A percentile compares a stretch with the other conserved stretches of the same genome.
Evolutionary conservation across 2,888 invertebrate species (phyloP).

Genomic region (Ormyrus nitidulus): DNA sequence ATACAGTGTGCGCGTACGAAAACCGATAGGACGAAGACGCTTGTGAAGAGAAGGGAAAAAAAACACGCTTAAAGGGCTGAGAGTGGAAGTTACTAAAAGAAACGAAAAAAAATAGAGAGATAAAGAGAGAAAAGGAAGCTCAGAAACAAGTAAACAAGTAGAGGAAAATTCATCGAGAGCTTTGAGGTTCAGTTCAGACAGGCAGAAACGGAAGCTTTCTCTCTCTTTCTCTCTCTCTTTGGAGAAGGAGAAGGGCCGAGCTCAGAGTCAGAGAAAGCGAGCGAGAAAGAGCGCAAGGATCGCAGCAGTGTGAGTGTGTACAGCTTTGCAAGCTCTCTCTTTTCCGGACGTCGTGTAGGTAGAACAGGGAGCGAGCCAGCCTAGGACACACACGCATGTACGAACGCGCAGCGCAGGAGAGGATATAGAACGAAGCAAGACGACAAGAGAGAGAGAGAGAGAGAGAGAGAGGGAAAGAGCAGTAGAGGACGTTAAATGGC

Average conservation of each 20-base stretch:
- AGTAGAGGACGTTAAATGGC: constrained; percentile 55
- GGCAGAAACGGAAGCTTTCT: background rate
- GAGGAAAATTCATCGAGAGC: too few species aligned
- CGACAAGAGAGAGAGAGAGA: constrained; percentile 12
- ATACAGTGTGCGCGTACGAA: background rate
- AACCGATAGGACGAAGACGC: constrained; percentile 23
- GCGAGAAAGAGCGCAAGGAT: constrained; percentile 5
- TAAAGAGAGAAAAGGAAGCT: background rate
- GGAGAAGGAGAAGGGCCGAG: background rate
- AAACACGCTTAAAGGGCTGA: background rate
- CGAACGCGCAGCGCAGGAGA: constrained; percentile 22
- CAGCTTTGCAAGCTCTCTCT: constrained; percentile 37
- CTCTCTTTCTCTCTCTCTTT: too few species aligned
- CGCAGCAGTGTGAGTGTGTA: constrained; percentile 2
- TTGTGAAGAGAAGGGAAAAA: background rate
- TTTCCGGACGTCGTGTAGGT: background rate
- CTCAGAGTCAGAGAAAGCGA: constrained; percentile 3
- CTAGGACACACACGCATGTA: constrained; percentile 34
- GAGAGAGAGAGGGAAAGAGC: background rate
- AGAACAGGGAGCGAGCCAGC: constrained; percentile 45
- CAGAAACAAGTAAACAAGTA: background rate
- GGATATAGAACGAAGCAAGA: background rate
- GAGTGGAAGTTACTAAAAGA: background rate
- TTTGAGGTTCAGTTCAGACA: background rate
- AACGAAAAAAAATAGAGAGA: background rate